Conservation (phyloP, 2,113 vertebrate genomes). For the Malurus alboscapulatus region DNA sequence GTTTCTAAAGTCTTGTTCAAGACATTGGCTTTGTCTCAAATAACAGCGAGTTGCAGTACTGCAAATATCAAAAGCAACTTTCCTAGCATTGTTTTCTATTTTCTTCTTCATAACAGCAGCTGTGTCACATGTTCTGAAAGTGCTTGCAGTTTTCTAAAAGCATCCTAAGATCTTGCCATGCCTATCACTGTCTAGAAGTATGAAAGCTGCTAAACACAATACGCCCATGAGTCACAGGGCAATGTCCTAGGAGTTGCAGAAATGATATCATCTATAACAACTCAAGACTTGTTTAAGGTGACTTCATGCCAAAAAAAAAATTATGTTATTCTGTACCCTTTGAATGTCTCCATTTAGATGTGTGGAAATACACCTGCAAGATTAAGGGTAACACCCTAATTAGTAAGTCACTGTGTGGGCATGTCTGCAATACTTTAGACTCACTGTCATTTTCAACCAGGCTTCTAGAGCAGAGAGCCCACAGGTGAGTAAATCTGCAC, state of each 20-base stretch:
- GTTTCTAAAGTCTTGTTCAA: background rate
- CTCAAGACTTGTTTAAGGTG: background rate
- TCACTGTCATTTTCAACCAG: background rate
- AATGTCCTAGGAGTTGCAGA: background rate
- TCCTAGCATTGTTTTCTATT: background rate
- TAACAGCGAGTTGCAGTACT: background rate
- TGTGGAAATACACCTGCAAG: background rate
- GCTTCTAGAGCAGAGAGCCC: background rate
- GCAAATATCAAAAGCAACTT: slow-evolving; percentile 15
- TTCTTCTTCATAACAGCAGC: background rate
- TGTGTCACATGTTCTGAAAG: background rate
- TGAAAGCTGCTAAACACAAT: background rate
- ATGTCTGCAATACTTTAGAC: background rate
- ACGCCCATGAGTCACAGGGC: background rate
- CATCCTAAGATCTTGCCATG: background rate
- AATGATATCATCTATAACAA: background rate
- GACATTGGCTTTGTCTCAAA: background rate
- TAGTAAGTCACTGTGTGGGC: background rate
- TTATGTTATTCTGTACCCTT: background rate
- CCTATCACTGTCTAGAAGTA: background rate
- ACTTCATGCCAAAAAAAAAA: background rate
- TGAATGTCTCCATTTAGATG: background rate
- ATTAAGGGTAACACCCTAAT: background rate
- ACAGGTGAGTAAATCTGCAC: background rate
- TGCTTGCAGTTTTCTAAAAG: background rate